Base-by-base conservation (phyloP, 2,888 invertebrate species). In the Alcis repandata region DNA sequence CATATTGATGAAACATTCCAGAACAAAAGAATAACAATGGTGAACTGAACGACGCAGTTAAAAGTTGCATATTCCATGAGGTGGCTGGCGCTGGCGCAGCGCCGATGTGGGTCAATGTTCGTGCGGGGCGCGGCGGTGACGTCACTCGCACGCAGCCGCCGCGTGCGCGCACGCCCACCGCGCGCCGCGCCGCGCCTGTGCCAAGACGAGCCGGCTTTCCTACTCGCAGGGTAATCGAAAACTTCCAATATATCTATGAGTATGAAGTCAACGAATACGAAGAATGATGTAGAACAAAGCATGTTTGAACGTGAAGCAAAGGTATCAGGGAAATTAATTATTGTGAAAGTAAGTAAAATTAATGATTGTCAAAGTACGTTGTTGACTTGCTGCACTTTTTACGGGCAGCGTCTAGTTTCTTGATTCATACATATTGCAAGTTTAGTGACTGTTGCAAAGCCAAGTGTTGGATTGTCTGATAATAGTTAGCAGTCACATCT, bases 141-240 rank as follows among this genome's bases (percentile, higher is more conserved):
- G 74, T 74, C 72, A 75, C 76, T 77, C 54, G 74, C 84, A 82
- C 83, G 83, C 82, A 72, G 64, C 57, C 67, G n/a, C 66, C 74
- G 78, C 83, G 83, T 81, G 80, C 62, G 63, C 49, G 61, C 75
- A 73, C 74, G 71, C 70, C 67, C 69, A 63, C 68, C 57, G 72
- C 59, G 54, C 65, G 57, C 43, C 65, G 57, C 43, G 36, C 17
- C 51, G 57, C 41, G 32, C 22, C 38, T 59, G 69, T 67, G 71
- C 70, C 71, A 67, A 65, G 33, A 63, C 53, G 53, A 58, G 58
- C 62, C 63, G 62, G 68, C 68, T 71, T 74, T 76, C 76, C 67
- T 46, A 22, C 22, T 58, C 59, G 51, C 56, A 38, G 40, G 46
- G 49, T 6, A 27, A 27, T 43, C 19, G 0, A 27, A 6, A 6